Percentiles rank a stretch among this genome's conserved stretches.
These are phyloP conservation scores for Rhincodon typus DNA, from an alignment of 2,797 vertebrate genomes.

Conservation along the genomic window DNA sequence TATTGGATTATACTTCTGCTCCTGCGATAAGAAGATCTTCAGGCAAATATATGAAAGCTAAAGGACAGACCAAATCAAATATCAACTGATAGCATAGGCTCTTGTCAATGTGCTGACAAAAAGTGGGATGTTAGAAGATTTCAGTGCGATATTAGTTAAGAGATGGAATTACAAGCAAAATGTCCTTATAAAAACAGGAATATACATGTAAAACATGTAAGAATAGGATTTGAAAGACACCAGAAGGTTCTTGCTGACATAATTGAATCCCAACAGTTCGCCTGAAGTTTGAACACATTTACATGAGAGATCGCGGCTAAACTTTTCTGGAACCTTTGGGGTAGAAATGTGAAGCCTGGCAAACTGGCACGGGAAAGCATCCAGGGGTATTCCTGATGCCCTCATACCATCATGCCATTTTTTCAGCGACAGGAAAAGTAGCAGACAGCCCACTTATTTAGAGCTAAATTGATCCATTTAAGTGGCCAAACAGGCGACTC, in stretches of 20 bases:
- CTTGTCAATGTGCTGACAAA: not conserved
- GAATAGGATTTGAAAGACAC: not conserved
- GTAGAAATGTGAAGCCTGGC: no score
- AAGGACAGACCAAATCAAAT: not conserved
- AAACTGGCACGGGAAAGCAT: no score
- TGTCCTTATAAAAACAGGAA: no score
- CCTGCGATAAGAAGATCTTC: not conserved
- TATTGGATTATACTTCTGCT: not conserved
- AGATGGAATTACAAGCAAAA: not conserved
- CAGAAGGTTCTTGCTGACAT: not conserved
- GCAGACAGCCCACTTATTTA: no score
- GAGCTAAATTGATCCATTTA: no score
- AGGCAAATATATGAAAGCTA: not conserved
- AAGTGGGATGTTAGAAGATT: not conserved
- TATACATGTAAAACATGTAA: no score
- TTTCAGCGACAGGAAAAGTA: no score
- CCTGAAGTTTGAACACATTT: not conserved
- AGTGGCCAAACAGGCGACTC: no score
- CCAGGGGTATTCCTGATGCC: no score
- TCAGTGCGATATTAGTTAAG: not conserved
- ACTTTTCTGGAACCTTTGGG: no score
- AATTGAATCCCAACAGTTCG: not conserved
- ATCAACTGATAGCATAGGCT: not conserved
- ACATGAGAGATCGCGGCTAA: not conserved
- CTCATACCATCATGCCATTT: no score